A percentile compares a stretch with the other conserved stretches of the same genome.
These are phyloP conservation scores for Emydura subglobosa DNA, from an alignment of 2,113 vertebrate genomes.

Conservation along the genomic window DNA sequence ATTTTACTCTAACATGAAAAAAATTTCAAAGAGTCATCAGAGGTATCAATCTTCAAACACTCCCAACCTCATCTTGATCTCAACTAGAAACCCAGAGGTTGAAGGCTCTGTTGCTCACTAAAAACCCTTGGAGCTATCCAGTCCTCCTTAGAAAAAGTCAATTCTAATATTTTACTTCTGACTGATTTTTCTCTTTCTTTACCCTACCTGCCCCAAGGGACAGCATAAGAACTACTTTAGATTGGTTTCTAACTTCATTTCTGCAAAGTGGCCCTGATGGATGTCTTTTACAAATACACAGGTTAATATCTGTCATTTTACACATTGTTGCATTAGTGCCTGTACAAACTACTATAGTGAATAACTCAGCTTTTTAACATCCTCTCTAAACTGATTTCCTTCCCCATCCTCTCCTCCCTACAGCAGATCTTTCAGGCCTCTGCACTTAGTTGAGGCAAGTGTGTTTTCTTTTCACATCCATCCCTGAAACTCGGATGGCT, in stretches of 20 bases:
- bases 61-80: not conserved
- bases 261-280: not conserved
- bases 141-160: not conserved
- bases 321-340: not conserved
- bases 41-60: not conserved
- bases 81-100: accelerated
- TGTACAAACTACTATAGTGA: not conserved
- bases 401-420: not conserved
- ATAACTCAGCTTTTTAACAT: conserved; percentile 13
- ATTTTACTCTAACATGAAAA: accelerated
- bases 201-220: not conserved
- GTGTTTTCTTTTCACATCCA: not conserved
- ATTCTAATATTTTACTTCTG: not conserved
- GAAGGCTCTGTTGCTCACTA: not conserved
- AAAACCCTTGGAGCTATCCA: not conserved
- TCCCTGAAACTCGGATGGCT: not conserved
- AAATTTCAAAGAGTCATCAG: not conserved
- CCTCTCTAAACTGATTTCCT: not conserved
- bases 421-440: not conserved
- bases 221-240: conserved; percentile 10
- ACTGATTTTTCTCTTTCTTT: not conserved
- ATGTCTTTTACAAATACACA: not conserved
- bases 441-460: not conserved
- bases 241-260: not conserved
- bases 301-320: conserved; percentile 21